phyloP scores from a whole-genome alignment of 2,888 invertebrate species.

The Tineola bisselliella region DNA sequence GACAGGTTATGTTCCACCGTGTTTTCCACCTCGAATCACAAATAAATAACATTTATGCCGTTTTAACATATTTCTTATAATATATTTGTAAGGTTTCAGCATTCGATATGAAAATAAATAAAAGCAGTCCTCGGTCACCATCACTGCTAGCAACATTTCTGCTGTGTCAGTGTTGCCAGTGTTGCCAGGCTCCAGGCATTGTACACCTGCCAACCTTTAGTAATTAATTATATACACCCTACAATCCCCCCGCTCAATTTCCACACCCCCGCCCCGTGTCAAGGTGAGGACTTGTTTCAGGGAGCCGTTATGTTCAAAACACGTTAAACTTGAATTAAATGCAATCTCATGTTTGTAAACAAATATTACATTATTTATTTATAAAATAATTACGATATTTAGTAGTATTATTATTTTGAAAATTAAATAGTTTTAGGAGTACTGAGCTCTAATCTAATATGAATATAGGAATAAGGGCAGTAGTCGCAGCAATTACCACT shows the following conservation, averaged over 20 bases:
- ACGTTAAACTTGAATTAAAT: background rate
- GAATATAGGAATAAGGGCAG: no score
- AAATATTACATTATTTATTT: no score
- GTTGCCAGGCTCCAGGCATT: constrained; percentile 23
- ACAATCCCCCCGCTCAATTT: constrained; percentile 15
- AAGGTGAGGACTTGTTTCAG: constrained; percentile 9
- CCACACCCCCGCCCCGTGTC: background rate
- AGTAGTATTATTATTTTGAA: no score
- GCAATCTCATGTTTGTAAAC: no score
- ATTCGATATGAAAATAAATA: background rate
- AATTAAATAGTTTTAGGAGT: no score
- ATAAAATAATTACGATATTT: no score
- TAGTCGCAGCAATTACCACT: no score
- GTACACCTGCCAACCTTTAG: constrained; percentile 60
- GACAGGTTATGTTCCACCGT: background rate
- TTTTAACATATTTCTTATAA: no score
- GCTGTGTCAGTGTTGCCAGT: background rate
- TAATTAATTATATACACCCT: constrained; percentile 49
- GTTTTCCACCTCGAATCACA: background rate
- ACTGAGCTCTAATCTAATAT: no score
- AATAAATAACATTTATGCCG: background rate
- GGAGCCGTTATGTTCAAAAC: background rate
- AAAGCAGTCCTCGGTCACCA: background rate
- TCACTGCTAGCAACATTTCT: background rate
- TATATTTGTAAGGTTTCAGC: background rate